Evolutionary conservation across 2,888 invertebrate genomes (phyloP), one percentile per base, ranked within the genome.

Genomic region (Mesorhabditis sp.): DNA sequence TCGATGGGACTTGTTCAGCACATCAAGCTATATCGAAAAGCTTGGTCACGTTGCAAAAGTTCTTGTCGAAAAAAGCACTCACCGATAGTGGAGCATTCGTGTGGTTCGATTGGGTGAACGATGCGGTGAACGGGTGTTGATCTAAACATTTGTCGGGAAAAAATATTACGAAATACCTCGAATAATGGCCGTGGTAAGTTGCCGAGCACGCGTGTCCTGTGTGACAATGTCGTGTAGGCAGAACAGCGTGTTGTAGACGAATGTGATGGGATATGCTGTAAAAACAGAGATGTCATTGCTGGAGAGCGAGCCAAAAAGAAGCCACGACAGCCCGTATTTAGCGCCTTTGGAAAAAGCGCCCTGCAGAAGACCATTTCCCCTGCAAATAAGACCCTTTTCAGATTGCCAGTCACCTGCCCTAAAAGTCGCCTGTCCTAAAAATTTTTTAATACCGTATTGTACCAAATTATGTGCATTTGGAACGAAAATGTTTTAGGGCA

Each of bases 201-300:
- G 68, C 4, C 77, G 70, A 42, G 75, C 74, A 4, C 64, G 62
- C 41, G 69, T 62, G n/a, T 62, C 63, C 58, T 75, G 74, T 15
- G 71, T 67, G 45, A 76, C 45, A 43, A 62, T 63, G 28, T 74
- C 77, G 63, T 74, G 74, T 28, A 72, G 69, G 15, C 66, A 73
- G 72, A 73, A 78, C 4, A 80, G 72, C 3, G 76, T 69, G 1
- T 72, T 69, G 68, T 80, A 80, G 62, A 79, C 73, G 65, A 79
- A 77, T 43, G 73, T 73, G n/a, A 77, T 70, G 2, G 77, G 77
- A 58, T 69, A 68, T 0, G 80, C 76, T 77, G 72, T 68, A 76
- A 66, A 44, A 66, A 43, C 42, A 13, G 13, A 13, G n/a, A 58
- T 58, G n/a, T n/a, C n/a, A 13, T 58, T 58, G n/a, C 13, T 58